phyloP scores from a whole-genome alignment of 2,888 invertebrate genomes.

The Drosophila koepferae region DNA sequence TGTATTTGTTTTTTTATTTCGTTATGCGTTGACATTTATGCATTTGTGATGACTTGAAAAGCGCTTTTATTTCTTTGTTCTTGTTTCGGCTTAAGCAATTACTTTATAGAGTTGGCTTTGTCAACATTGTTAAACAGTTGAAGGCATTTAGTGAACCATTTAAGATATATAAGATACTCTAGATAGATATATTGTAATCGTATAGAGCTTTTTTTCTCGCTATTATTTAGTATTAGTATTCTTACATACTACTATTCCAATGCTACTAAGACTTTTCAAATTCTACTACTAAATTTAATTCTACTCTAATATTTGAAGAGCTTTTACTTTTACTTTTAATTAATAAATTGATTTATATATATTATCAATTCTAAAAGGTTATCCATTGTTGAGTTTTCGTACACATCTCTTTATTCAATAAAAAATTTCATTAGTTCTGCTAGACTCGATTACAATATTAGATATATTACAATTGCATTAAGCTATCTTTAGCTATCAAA shows the following conservation, averaged over 20 bases:
- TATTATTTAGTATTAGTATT: too few relatives aligned
- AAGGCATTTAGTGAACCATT: too few relatives aligned
- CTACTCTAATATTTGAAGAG: not conserved
- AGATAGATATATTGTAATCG: not conserved
- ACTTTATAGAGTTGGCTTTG: conserved; percentile 3
- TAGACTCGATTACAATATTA: not conserved
- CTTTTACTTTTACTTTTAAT: not conserved
- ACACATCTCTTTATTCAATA: not conserved
- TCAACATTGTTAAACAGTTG: not conserved
- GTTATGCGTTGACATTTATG: conserved; percentile 66
- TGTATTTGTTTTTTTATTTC: conserved; percentile 28
- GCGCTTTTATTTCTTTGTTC: conserved; percentile 26
- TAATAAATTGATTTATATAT: not conserved
- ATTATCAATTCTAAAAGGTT: fast-evolving
- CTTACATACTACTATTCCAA: too few relatives aligned
- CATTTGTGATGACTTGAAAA: conserved; percentile 65
- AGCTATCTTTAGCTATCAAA: not conserved
- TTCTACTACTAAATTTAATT: too few relatives aligned
- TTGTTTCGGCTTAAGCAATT: conserved; percentile 19
- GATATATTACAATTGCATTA: conserved; percentile 1
- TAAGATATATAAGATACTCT: not conserved
- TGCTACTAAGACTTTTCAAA: too few relatives aligned
- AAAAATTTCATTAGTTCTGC: not conserved
- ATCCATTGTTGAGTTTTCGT: not conserved
- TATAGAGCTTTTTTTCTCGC: not conserved